These are phyloP conservation scores for Caradrina kadenii DNA, from an alignment of 2,888 invertebrate genomes.

Conservation along the genomic window DNA sequence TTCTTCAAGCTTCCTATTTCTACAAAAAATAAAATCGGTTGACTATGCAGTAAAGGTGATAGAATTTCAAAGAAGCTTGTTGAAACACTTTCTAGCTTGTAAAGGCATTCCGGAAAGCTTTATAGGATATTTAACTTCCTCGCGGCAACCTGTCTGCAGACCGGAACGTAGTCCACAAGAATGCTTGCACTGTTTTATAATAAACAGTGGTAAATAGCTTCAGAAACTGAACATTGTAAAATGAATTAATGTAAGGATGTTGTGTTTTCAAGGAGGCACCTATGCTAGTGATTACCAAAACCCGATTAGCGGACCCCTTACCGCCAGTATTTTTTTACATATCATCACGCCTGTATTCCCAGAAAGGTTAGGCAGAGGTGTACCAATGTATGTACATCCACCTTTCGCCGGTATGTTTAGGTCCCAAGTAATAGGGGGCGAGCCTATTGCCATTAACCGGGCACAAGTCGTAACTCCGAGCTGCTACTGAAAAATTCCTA, in stretches of 20 bases:
- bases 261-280: too few relatives aligned
- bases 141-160: constrained; percentile 5
- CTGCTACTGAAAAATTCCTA: too few relatives aligned
- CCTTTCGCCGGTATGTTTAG: too few relatives aligned
- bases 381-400: too few relatives aligned
- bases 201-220: constrained; percentile 14
- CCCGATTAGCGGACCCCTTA: too few relatives aligned
- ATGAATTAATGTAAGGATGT: not conserved
- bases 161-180: not conserved
- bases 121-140: constrained; percentile 13
- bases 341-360: too few relatives aligned
- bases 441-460: too few relatives aligned
- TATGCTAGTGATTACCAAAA: too few relatives aligned
- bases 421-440: too few relatives aligned
- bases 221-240: constrained; percentile 2
- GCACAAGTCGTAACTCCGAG: too few relatives aligned
- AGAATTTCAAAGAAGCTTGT: constrained; percentile 27
- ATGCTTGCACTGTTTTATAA: constrained; percentile 21
- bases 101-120: constrained; percentile 2
- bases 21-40: not conserved
- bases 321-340: too few relatives aligned
- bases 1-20: not conserved
- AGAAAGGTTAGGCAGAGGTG: too few relatives aligned
- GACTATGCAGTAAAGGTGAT: not conserved
- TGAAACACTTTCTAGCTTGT: constrained; percentile 5